Percentiles rank a stretch among this genome's conserved stretches.
Evolutionary conservation across 2,888 invertebrate species (phyloP).

Genomic region (Philhelius pedissequus): DNA sequence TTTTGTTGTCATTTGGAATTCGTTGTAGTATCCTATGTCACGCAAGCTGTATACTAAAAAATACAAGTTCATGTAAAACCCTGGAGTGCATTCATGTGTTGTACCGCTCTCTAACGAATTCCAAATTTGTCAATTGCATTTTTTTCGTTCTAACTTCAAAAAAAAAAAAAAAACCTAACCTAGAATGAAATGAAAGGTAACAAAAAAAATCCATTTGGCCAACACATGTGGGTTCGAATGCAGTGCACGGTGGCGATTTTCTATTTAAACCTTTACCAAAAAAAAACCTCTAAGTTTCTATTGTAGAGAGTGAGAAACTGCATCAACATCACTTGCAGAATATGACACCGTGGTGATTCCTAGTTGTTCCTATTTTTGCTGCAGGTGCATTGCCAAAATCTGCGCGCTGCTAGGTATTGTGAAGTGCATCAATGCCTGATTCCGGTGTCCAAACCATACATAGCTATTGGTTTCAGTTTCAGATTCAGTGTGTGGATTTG

Average conservation of each 20-base stretch:
- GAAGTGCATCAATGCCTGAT: slow-evolving; percentile 54
- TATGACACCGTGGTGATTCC: slow-evolving; percentile 20
- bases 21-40: neutral
- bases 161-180: neutral
- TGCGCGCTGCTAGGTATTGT: slow-evolving; percentile 16
- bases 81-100: slow-evolving; percentile 53
- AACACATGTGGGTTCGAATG: slow-evolving; percentile 39
- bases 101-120: slow-evolving; percentile 45
- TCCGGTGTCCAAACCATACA: slow-evolving; percentile 32
- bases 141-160: neutral
- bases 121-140: slow-evolving; percentile 48
- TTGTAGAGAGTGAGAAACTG: slow-evolving; percentile 36
- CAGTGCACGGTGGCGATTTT: slow-evolving; percentile 15
- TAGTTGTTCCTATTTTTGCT: neutral
- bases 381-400: slow-evolving; percentile 45
- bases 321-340: slow-evolving; percentile 20
- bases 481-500: neutral
- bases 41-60: slow-evolving; percentile 35
- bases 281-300: slow-evolving; percentile 21
- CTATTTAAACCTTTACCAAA: slow-evolving; percentile 51
- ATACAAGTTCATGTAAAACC: slow-evolving; percentile 41
- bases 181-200: too few species aligned
- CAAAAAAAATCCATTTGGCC: slow-evolving; percentile 14
- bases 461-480: slow-evolving; percentile 17
- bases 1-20: slow-evolving; percentile 4